Base-by-base conservation (phyloP, 2,888 invertebrate species). In the Trichogramma evanescens region DNA sequence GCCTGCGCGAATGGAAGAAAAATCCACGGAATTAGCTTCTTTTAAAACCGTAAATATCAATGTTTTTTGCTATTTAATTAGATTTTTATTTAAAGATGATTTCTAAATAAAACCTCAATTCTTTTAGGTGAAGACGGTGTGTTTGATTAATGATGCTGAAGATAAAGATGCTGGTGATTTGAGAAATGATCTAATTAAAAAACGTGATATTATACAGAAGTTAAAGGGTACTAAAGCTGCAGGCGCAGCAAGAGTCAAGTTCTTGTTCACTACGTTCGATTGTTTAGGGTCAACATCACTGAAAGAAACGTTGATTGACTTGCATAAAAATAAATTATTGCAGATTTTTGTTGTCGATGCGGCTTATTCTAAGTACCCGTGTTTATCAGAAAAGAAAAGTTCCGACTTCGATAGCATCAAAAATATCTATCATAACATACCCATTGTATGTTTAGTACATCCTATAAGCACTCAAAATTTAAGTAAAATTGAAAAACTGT, bases 291-390 rank as follows among this genome's bases (percentile, higher is more conserved):
- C 58, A 1, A 44, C 4, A 2, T 52, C 38, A 42, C 10, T 62
- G 26, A 54, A 10, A 9, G 42, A 45, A 5, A 49, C 53, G 38
- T 38, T 62, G 10, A 49, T n/a, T n/a, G 48, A 55, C 1, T 13
- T 61, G 39, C 52, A 58, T n/a, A 39, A 45, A 6, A 38, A 58
- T n/a, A 8, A 50, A 9, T 49, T 61, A 10, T 48, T 61, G 7
- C 55, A 54, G 40, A 48, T 55, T 7, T 10, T 61, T 40, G 58
- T 61, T 8, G n/a, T 61, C 5, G 58, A 61, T 6, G 58, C 56
- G 7, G 43, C 53, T 0, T 49, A 50, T 26, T 26, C n/a, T 42
- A 7, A 8, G 44, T 42, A 39, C 13, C 40, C 26, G 26, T n/a
- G 48, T 9, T 41, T 6, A 10, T 50, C 45, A 8, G 7, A 40